Base-by-base conservation (phyloP, 2,888 invertebrate species). In the Pecten maximus region DNA sequence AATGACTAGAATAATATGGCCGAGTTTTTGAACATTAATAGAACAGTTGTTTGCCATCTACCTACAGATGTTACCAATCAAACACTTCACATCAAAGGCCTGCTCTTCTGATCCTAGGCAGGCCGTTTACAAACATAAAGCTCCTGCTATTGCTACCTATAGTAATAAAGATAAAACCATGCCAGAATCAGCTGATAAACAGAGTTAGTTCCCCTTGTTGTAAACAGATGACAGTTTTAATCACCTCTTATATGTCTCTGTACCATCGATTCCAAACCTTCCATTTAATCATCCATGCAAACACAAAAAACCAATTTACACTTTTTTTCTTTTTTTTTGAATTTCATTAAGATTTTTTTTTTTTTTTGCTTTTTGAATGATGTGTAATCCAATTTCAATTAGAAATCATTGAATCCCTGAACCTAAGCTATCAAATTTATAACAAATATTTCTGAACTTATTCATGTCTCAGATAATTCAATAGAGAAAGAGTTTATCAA, bases 301-400 rank as follows among this genome's bases (percentile, higher is more conserved):
- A 74, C 35, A 74, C 35, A 35, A 74, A 74, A n/a, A 74, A 35
- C 35, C 35, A 35, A 35, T 74, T 74, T 28, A 54, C 54, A 1
- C 12, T n/a, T n/a, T n/a, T n/a, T n/a, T n/a, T n/a, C n/a, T n/a
- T n/a, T n/a, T 74, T 74, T 74, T 35, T 74, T 15, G 6, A 74
- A 74, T 74, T 28, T 4, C 12, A 74, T 35, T 74, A 23, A 3
- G 16, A 35, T 74, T 74, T 74, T 23, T 35, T 74, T 54, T 23
- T 23, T 74, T 74, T 35, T 60, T n/a, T n/a, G n/a, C n/a, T n/a
- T n/a, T 74, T 74, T 74, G 35, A 35, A 74, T 74, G 1, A 74
- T 35, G 15, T 74, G 74, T 74, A 35, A 74, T 74, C 74, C 74
- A 74, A 74, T 74, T 74, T 74, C 74, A 74, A 74, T 74, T 74